phyloP scores from a whole-genome alignment of 1,140 invertebrate genomes.

The Pantala flavescens region DNA sequence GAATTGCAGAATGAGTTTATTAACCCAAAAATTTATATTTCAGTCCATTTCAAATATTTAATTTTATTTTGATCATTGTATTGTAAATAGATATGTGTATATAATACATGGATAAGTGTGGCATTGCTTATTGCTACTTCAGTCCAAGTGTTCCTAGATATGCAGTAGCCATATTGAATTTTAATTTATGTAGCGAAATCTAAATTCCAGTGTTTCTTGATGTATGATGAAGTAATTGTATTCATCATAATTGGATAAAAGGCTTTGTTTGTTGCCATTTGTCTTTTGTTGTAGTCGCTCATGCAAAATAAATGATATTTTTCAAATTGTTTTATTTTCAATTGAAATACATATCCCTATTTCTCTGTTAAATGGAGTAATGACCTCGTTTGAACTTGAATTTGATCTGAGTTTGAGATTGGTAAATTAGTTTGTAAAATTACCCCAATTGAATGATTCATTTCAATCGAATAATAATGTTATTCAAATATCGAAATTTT shows the following conservation, averaged over 20 bases:
- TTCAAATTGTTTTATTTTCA: no score
- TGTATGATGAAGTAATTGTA: not conserved
- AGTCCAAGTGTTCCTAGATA: not conserved
- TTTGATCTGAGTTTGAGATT: no score
- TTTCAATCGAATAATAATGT: no score
- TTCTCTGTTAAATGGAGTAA: no score
- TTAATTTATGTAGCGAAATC: not conserved
- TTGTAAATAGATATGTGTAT: not conserved
- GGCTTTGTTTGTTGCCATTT: not conserved
- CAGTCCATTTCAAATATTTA: not conserved
- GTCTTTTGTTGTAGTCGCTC: not conserved
- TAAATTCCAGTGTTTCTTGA: not conserved
- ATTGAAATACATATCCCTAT: no score
- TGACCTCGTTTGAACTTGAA: no score
- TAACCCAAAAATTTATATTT: not conserved
- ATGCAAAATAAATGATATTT: not conserved
- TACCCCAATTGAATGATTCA: no score
- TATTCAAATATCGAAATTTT: no score
- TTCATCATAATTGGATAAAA: not conserved
- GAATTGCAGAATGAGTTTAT: not conserved
- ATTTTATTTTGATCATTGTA: not conserved
- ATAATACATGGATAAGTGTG: conserved; percentile 7
- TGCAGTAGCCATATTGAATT: not conserved
- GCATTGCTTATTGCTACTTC: not conserved
- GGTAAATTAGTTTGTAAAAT: no score